Base-by-base conservation (phyloP, 2,888 invertebrate genomes). In the Eilema sororculum region DNA sequence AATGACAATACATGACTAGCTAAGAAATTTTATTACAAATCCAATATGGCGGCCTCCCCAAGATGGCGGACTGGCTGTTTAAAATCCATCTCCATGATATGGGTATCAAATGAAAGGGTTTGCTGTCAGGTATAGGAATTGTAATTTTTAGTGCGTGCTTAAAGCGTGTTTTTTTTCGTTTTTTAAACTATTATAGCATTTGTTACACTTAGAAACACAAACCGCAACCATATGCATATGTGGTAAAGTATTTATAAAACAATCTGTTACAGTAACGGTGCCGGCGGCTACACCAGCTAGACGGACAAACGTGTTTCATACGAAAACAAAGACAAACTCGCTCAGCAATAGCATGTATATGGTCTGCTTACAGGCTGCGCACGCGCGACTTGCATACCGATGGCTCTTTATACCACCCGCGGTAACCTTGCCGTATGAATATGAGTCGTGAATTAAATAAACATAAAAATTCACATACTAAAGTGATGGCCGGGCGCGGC, bases 281-380 rank as follows among this genome's bases (percentile, higher is more conserved):
- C 67, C 68, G 66, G 57, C 66, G 24, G 33, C 61, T 57, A 70
- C 64, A 68, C 59, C 66, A n/a, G 41, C 59, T 57, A 70, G 65
- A 68, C 59, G 72, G 66, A 58, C 62, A 74, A 76, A 75, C 76
- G 74, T 75, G 73, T 81, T 73, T 75, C 67, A 75, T 78, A 79
- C 69, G 60, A 78, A 83, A 85, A 88, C 86, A 82, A 82, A 87
- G 82, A 79, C 76, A 68, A 76, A 75, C 74, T 76, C 68, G 73
- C 69, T 81, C 74, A 72, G 77, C 82, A 79, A 76, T 73, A 80
- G 90, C 87, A 89, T 90, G 84, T 87, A 84, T 89, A 92, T 91
- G 85, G 90, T 84, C 87, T 88, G 87, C 80, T 90, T 90, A 90
- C 85, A 81, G 83, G 71, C 79, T 72, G 73, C 62, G 67, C 67